Evolutionary conservation across 2,113 vertebrate species (phyloP), one percentile per base, ranked within the genome.

Genomic region (Zosterops borbonicus): DNA sequence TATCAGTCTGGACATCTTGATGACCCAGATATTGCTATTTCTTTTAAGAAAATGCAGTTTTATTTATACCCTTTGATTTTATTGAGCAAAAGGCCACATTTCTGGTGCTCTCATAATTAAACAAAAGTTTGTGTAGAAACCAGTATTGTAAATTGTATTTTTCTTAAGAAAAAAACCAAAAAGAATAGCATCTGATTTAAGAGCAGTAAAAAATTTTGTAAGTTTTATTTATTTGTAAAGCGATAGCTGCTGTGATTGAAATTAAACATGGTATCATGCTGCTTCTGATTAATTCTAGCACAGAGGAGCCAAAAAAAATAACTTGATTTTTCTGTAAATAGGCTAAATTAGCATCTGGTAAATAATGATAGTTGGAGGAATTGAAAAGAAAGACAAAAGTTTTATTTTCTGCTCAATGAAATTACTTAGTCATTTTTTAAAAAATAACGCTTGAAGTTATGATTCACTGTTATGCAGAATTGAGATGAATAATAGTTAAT

Each of bases 221-320:
- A 92, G 68, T 89, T 95, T 92, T 96, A 91, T 94, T 97, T 96
- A 96, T 94, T 92, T 92, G 63, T 81, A 73, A 95, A 94, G 93
- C 27, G 47, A 27, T 96, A 94, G 94, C 96, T 97, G 92, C 96
- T 95, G 94, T 96, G 96, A 96, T 95, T 96, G 92, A 97, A 97
- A 97, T 97, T 97, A 97, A 97, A 96, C 74, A 82, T 60, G 94
- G 84, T 87, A 76, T 94, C 96, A 85, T 89, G 96, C 96, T 97
- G 96, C 70, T 97, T 94, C 87, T 97, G 97, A 97, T 96, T 97
- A 97, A 97, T 96, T 93, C 91, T 82, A 92, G 89, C 59, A 89
- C 49, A 93, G 50, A 94, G 68, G 49, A 94, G 68, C 83, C 83
- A 94, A 94, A 95, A 39, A 87, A 87, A 91, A 79, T 68, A 83